Percentiles rank a stretch among this genome's conserved stretches.
These are phyloP conservation scores for Andrena camellia DNA, from an alignment of 2,888 invertebrate genomes.

Conservation along the genomic window DNA sequence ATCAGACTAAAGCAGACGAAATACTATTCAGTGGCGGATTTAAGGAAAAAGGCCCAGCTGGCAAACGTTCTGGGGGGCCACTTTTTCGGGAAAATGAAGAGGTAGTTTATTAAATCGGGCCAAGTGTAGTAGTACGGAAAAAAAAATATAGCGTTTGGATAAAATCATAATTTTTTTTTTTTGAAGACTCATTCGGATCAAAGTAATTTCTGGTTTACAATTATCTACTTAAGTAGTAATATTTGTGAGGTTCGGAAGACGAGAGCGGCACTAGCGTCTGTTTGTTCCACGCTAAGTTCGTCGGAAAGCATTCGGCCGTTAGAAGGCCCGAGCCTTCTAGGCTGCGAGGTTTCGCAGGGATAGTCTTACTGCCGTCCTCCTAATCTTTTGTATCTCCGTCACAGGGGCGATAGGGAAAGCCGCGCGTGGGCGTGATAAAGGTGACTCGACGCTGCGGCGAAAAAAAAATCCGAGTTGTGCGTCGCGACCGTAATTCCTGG, in stretches of 20 bases:
- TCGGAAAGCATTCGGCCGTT: neutral
- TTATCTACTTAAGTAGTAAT: too few relatives aligned
- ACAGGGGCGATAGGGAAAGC: constrained; percentile 4
- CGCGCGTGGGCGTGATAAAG: constrained; percentile 39
- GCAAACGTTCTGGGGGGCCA: neutral
- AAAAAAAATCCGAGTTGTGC: constrained; percentile 4
- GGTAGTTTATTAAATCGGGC: too few relatives aligned
- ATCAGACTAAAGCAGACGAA: too few relatives aligned
- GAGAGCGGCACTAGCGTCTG: too few relatives aligned
- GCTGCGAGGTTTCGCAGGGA: neutral
- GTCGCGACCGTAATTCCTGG: constrained; percentile 16
- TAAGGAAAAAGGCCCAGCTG: neutral
- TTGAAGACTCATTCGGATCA: too few relatives aligned
- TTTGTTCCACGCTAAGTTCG: too few relatives aligned
- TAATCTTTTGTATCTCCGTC: neutral
- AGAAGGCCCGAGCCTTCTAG: neutral
- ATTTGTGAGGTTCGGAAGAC: too few relatives aligned
- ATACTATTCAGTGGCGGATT: neutral
- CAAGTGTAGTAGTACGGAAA: too few relatives aligned
- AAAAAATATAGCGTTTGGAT: too few relatives aligned
- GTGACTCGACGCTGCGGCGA: constrained; percentile 13
- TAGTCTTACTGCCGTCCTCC: neutral
- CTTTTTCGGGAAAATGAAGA: too few relatives aligned
- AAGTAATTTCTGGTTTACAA: too few relatives aligned
- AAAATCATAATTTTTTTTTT: too few relatives aligned